Evolutionary conservation across 2,888 invertebrate species (phyloP).

Genomic region (Cryptocephalus primarius): DNA sequence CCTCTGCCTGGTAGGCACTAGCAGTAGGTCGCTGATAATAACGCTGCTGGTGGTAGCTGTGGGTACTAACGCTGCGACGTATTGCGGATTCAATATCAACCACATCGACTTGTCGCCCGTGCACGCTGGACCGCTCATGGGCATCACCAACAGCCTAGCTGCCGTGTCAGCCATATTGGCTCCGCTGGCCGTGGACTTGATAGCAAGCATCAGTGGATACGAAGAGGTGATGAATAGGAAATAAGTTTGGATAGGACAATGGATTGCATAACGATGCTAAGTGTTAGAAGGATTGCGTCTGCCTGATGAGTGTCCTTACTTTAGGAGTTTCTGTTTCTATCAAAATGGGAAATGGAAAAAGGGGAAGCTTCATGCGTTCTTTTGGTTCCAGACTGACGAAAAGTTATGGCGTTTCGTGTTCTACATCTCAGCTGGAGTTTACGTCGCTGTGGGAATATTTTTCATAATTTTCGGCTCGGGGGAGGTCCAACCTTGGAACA

Average conservation of each 20-base stretch:
- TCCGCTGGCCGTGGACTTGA: slow-evolving; percentile 58
- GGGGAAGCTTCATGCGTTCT: too few species aligned
- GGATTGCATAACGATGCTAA: too few species aligned
- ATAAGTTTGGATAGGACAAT: too few species aligned
- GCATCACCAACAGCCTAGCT: slow-evolving; percentile 67
- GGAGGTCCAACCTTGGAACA: slow-evolving; percentile 55
- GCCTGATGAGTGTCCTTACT: too few species aligned
- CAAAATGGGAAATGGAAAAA: too few species aligned
- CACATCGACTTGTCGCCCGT: slow-evolving; percentile 79
- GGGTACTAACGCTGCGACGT: slow-evolving; percentile 63
- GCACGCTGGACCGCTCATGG: slow-evolving; percentile 75
- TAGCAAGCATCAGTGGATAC: slow-evolving; percentile 32
- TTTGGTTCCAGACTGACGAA: slow-evolving; percentile 45
- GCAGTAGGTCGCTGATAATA: slow-evolving; percentile 46
- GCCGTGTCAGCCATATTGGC: slow-evolving; percentile 71
- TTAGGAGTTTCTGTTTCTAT: too few species aligned
- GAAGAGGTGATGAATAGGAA: slow-evolving; percentile 7
- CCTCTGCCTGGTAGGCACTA: slow-evolving; percentile 40
- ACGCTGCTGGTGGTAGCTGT: slow-evolving; percentile 58
- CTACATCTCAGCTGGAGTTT: slow-evolving; percentile 59
- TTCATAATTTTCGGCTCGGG: slow-evolving; percentile 60
- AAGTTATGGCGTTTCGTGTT: slow-evolving; percentile 65
- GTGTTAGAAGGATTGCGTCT: too few species aligned
- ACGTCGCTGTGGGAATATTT: slow-evolving; percentile 55
- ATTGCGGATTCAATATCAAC: slow-evolving; percentile 64